Evolutionary conservation across 1,140 invertebrate genomes (phyloP).

Genomic region (Heliconius hewitsoni): DNA sequence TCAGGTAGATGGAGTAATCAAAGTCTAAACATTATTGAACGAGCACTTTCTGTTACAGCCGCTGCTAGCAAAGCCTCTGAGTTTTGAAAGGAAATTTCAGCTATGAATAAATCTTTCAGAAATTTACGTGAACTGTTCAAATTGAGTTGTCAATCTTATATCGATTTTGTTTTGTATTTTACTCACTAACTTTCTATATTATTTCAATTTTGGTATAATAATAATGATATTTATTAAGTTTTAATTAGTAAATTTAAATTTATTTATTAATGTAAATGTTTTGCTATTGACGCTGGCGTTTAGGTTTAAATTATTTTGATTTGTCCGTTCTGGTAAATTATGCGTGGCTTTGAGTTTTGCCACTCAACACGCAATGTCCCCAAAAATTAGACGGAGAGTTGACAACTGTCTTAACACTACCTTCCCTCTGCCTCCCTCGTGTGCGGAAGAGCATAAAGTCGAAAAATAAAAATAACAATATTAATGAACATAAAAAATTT

Average conservation of each 20-base stretch:
- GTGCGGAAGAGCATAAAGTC: not conserved
- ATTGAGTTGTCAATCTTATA: slow-evolving; percentile 11
- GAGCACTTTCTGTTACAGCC: slow-evolving; percentile 16
- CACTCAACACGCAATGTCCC: too few species aligned
- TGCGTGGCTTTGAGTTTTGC: too few species aligned
- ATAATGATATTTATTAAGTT: too few species aligned
- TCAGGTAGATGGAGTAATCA: slow-evolving; percentile 19
- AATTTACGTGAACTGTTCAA: slow-evolving; percentile 1
- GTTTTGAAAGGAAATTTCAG: slow-evolving; percentile 16
- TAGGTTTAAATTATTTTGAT: too few species aligned
- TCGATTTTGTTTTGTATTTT: not conserved
- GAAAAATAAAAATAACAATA: not conserved
- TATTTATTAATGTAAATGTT: not conserved
- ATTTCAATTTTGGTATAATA: not conserved
- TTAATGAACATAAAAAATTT: not conserved
- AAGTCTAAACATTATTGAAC: slow-evolving; percentile 25
- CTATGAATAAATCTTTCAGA: not conserved
- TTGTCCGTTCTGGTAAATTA: too few species aligned
- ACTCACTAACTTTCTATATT: not conserved
- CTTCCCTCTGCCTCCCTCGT: not conserved
- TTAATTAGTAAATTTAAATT: not conserved
- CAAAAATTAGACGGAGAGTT: too few species aligned
- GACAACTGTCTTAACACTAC: not conserved
- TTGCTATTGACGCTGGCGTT: not conserved
- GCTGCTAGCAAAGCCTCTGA: not conserved